Evolutionary conservation across 2,888 invertebrate genomes (phyloP).

Genomic region (Mystacides longicornis): DNA sequence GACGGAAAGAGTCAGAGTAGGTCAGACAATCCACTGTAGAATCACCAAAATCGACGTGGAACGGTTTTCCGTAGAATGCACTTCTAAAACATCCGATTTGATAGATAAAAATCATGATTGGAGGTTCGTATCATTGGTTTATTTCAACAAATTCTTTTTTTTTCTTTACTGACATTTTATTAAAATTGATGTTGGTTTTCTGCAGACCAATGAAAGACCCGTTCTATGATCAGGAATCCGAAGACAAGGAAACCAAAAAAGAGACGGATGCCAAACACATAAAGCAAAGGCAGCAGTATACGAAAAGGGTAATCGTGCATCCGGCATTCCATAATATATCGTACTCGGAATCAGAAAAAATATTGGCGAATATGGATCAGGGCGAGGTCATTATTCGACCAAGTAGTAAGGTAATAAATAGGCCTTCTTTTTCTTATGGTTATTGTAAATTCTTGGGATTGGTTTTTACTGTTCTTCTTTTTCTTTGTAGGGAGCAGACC

Average conservation of each 20-base stretch:
- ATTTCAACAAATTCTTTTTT: background rate
- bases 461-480: background rate
- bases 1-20: constrained; percentile 79
- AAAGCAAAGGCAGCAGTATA: constrained; percentile 77
- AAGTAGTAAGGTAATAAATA: constrained; percentile 83
- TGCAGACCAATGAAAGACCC: constrained; percentile 75
- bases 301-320: constrained; percentile 95
- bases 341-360: constrained; percentile 83
- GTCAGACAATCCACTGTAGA: constrained; percentile 79
- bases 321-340: constrained; percentile 96
- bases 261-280: constrained; percentile 78
- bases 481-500: constrained; percentile 66
- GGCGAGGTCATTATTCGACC: constrained; percentile 96
- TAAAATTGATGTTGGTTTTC: constrained; percentile 20
- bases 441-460: background rate
- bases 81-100: constrained; percentile 88
- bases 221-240: constrained; percentile 82
- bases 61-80: constrained; percentile 86
- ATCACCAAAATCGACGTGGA: constrained; percentile 96
- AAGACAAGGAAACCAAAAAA: constrained; percentile 69
- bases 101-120: constrained; percentile 85
- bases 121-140: constrained; percentile 54
- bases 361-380: constrained; percentile 88
- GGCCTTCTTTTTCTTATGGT: background rate
- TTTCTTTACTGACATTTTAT: background rate